Conservation (phyloP, 2,113 vertebrate species). For the Orientallactaga bullata region DNA sequence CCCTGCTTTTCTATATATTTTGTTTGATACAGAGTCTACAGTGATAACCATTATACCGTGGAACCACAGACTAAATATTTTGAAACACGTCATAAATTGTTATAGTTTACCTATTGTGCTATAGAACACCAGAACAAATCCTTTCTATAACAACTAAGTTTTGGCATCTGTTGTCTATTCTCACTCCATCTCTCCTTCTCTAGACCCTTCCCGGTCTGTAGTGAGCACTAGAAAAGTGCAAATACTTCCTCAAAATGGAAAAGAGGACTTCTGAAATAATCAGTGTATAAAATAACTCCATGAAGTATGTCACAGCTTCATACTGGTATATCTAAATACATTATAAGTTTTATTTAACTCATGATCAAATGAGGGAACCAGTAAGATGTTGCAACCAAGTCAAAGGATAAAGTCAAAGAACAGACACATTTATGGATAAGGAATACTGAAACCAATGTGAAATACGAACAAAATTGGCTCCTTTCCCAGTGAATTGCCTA, state of each 20-base stretch:
- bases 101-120: not conserved
- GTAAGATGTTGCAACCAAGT: not conserved
- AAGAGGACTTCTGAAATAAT: not conserved
- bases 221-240: not conserved
- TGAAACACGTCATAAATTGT: not conserved
- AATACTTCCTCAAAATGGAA: not conserved
- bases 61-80: not conserved
- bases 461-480: not conserved
- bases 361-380: not conserved
- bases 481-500: not conserved
- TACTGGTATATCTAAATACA: not conserved
- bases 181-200: not conserved
- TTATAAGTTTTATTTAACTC: constrained; percentile 44
- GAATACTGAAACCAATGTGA: not conserved
- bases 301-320: not conserved
- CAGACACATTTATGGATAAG: constrained; percentile 11
- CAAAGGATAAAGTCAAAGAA: constrained; percentile 25
- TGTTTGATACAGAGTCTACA: not conserved
- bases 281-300: not conserved
- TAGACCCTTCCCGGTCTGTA: not conserved
- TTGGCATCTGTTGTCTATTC: not conserved
- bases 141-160: not conserved
- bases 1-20: not conserved
- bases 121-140: not conserved
- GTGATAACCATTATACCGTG: no score